A percentile compares a stretch with the other conserved stretches of the same genome.
Evolutionary conservation across 2,797 vertebrate genomes (phyloP).

Genomic region (Ctenopoma kingsleyae): DNA sequence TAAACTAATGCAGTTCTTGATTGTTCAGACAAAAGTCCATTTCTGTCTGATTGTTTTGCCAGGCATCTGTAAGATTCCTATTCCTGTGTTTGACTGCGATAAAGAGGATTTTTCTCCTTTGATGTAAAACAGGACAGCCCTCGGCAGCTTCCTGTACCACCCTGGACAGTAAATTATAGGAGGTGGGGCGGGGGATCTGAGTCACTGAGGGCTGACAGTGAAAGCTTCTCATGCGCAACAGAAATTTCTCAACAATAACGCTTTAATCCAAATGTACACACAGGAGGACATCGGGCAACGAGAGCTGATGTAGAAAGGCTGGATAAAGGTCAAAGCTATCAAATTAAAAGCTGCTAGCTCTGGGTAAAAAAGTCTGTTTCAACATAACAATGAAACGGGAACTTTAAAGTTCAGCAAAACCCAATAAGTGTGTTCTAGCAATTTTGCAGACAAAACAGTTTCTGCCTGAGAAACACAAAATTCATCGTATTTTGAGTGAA

Average conservation of each 20-base stretch:
- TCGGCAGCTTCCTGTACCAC: conserved; percentile 66
- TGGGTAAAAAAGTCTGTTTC: neutral
- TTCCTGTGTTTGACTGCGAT: conserved; percentile 26
- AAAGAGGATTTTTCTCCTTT: conserved; percentile 32
- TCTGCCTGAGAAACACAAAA: neutral
- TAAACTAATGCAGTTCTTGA: conserved; percentile 10
- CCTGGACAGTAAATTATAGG: conserved; percentile 53
- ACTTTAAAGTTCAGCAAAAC: neutral
- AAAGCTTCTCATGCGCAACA: conserved; percentile 29
- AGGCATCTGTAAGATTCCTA: conserved; percentile 3
- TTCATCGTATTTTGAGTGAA: neutral
- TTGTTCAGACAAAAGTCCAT: conserved; percentile 15
- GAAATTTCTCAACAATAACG: conserved; percentile 17
- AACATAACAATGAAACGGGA: neutral
- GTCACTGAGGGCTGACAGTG: conserved; percentile 52
- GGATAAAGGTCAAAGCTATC: neutral
- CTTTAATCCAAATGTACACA: conserved; percentile 32
- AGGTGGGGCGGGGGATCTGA: conserved; percentile 46
- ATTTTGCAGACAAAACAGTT: neutral
- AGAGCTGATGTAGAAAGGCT: neutral
- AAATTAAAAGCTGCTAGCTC: conserved; percentile 15
- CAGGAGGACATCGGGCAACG: neutral
- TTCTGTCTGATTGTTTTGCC: neutral
- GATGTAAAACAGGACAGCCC: conserved; percentile 45
- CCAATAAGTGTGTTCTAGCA: neutral